Percentiles rank a stretch among this genome's conserved stretches.
These are phyloP conservation scores for Conchocele bisecta DNA, from an alignment of 2,888 invertebrate species.

Conservation along the genomic window DNA sequence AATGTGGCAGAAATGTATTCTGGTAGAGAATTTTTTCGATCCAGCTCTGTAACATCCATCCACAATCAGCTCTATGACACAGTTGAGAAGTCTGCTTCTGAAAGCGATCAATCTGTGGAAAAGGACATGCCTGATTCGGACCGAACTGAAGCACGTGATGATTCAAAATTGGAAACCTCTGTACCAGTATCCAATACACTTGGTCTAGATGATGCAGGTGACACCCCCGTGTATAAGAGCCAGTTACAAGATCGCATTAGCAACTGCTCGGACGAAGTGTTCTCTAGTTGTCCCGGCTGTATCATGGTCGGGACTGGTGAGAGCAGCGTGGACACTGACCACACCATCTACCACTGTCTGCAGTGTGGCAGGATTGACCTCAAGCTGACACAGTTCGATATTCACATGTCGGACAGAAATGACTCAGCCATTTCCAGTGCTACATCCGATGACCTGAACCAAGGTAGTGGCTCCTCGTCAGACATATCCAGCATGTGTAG, in stretches of 20 bases:
- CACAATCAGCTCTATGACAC: no score
- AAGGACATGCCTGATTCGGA: no score
- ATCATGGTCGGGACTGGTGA: neutral
- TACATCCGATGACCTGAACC: slow-evolving; percentile 47
- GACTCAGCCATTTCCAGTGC: slow-evolving; percentile 51
- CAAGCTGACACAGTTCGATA: slow-evolving; percentile 11
- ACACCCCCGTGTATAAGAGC: no score
- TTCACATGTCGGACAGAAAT: slow-evolving; percentile 18
- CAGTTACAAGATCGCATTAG: slow-evolving; percentile 27
- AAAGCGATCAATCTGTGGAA: no score
- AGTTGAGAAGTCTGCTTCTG: no score
- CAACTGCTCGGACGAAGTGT: slow-evolving; percentile 45
- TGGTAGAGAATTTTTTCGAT: no score
- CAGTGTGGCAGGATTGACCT: slow-evolving; percentile 19
- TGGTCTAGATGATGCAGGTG: neutral
- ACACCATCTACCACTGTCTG: slow-evolving; percentile 9
- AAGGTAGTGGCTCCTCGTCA: neutral
- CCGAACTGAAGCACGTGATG: no score
- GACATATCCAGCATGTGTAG: slow-evolving; percentile 19
- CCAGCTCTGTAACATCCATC: no score
- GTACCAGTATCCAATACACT: neutral
- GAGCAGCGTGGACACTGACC: neutral
- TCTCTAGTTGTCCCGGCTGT: slow-evolving; percentile 24
- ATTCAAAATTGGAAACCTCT: no score
- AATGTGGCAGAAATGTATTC: no score